A percentile compares a stretch with the other conserved stretches of the same genome.
phyloP scores from a whole-genome alignment of 1,140 invertebrate genomes.

The Drosophila sp. region DNA sequence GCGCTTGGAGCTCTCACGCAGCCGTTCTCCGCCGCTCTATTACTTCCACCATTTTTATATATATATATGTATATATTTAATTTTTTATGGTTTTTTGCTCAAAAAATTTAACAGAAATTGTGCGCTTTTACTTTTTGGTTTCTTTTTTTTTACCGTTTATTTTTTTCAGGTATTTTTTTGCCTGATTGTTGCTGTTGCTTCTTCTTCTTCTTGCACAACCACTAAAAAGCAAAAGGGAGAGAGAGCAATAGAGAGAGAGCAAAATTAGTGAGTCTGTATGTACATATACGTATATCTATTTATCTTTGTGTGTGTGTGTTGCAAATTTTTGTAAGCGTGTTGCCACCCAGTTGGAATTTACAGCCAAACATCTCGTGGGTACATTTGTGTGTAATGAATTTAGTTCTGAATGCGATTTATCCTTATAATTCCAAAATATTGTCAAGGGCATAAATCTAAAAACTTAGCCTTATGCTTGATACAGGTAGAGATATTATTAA shows the following conservation, averaged over 20 bases:
- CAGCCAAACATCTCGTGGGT: neutral
- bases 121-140: slow-evolving; percentile 66
- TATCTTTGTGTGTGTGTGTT: slow-evolving; percentile 53
- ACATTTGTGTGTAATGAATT: neutral
- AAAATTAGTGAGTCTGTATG: slow-evolving; percentile 56
- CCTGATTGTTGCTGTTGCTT: slow-evolving; percentile 78
- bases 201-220: slow-evolving; percentile 61
- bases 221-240: slow-evolving; percentile 74
- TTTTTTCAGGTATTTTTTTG: slow-evolving; percentile 81
- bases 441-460: no score
- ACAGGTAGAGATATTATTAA: no score
- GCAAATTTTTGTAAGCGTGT: slow-evolving; percentile 55
- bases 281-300: slow-evolving; percentile 3
- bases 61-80: slow-evolving; percentile 38
- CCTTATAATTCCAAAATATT: neutral
- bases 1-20: slow-evolving; percentile 80
- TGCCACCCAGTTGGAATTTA: slow-evolving; percentile 8
- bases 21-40: slow-evolving; percentile 81
- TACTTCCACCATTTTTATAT: slow-evolving; percentile 80
- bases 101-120: slow-evolving; percentile 55
- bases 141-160: slow-evolving; percentile 81
- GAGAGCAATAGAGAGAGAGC: slow-evolving; percentile 57
- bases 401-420: no score
- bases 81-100: slow-evolving; percentile 69
- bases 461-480: no score